A percentile compares a stretch with the other conserved stretches of the same genome.
Evolutionary conservation across 2,888 invertebrate genomes (phyloP).

Genomic region (Phyllotreta cruciferae): DNA sequence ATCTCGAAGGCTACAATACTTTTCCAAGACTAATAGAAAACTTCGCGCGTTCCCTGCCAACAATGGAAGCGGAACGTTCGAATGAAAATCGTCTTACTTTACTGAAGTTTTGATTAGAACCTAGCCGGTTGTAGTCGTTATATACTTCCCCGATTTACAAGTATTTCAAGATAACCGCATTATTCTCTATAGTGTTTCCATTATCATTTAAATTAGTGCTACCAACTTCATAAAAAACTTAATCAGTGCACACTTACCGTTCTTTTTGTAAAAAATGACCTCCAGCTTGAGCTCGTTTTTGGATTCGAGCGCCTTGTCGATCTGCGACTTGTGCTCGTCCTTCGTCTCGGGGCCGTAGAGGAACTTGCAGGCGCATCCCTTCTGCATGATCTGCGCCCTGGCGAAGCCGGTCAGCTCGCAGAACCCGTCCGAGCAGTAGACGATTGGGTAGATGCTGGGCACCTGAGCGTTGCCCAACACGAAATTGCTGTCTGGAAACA

Average conservation of each 20-base stretch:
- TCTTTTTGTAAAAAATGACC: conserved; percentile 94
- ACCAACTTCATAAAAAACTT: too few species aligned
- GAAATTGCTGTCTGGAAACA: conserved; percentile 89
- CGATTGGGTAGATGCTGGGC: conserved; percentile 85
- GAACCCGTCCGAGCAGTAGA: conserved; percentile 96
- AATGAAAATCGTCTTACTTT: too few species aligned
- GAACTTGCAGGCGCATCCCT: conserved; percentile 94
- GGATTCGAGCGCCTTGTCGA: conserved; percentile 87
- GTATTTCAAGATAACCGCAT: neutral
- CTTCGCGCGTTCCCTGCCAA: neutral
- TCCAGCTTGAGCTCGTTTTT: conserved; percentile 93
- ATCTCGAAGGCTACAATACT: neutral
- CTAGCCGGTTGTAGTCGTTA: neutral
- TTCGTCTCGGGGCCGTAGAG: conserved; percentile 90
- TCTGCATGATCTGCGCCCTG: conserved; percentile 96
- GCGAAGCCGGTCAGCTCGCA: conserved; percentile 94
- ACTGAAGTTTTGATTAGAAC: too few species aligned
- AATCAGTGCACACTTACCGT: conserved; percentile 75
- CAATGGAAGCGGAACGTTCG: neutral
- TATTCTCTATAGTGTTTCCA: too few species aligned
- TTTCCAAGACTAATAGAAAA: conserved; percentile 15
- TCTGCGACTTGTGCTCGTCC: conserved; percentile 86
- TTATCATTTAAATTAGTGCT: too few species aligned
- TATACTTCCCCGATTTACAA: neutral
- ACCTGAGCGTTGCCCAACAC: conserved; percentile 96